Conservation (phyloP, 2,888 invertebrate genomes). For the Ormyrus rosae region DNA sequence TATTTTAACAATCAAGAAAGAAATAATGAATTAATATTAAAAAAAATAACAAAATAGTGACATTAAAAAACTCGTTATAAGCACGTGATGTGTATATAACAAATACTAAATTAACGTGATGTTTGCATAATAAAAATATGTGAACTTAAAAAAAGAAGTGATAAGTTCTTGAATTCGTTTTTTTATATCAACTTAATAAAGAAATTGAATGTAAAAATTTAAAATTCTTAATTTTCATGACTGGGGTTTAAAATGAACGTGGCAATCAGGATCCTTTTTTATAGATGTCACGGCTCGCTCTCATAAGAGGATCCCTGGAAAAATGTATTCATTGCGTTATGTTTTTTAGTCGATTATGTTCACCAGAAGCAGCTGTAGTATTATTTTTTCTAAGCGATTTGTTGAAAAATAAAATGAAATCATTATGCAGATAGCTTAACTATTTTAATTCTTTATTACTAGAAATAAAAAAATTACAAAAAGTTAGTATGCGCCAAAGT, state of each 20-base stretch:
- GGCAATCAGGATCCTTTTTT: conserved; percentile 26
- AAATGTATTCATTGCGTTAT: conserved; percentile 43
- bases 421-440: background rate
- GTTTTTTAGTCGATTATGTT: conserved; percentile 3
- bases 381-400: conserved; percentile 10
- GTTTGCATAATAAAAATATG: conserved; percentile 16
- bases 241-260: conserved; percentile 30
- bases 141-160: conserved; percentile 23
- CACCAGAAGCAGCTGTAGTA: background rate
- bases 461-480: conserved; percentile 33
- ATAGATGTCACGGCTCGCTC: conserved; percentile 26
- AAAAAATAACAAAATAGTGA: conserved; percentile 9
- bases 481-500: conserved; percentile 26
- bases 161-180: conserved; percentile 6
- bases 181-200: background rate
- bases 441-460: conserved; percentile 38
- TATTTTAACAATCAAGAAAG: background rate
- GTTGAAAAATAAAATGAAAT: conserved; percentile 26
- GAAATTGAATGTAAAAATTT: background rate
- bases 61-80: conserved; percentile 20
- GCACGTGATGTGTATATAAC: conserved; percentile 28
- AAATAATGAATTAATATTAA: conserved; percentile 4
- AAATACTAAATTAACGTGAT: conserved; percentile 39
- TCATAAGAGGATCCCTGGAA: conserved; percentile 51
- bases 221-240: conserved; percentile 20